Evolutionary conservation across 2,888 invertebrate species (phyloP).

Genomic region (Macrophya annulata): DNA sequence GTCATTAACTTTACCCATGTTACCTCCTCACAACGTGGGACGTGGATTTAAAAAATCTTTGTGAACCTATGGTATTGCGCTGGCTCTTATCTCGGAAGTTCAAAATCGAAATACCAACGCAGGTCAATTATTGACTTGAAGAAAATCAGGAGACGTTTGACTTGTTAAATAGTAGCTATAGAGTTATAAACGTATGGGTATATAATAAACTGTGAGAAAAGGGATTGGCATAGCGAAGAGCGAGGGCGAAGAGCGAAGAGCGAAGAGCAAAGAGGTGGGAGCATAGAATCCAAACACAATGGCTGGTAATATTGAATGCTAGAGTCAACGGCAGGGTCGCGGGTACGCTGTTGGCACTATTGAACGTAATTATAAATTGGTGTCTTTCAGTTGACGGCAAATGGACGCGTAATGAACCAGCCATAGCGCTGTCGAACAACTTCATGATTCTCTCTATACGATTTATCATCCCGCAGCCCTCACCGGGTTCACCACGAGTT

Average conservation of each 20-base stretch:
- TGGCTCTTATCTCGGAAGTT: background rate
- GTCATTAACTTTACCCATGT: background rate
- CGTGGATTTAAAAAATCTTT: background rate
- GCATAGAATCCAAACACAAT: conserved; percentile 73
- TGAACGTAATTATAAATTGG: conserved; percentile 76
- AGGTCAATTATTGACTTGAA: background rate
- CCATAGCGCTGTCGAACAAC: conserved; percentile 65
- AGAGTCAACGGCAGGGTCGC: conserved; percentile 61
- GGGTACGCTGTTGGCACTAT: conserved; percentile 61
- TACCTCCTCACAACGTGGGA: background rate
- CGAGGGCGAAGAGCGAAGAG: conserved; percentile 17
- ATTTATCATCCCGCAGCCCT: conserved; percentile 82
- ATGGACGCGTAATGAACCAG: conserved; percentile 75
- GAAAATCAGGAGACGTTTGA: conserved; percentile 45
- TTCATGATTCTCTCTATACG: conserved; percentile 85
- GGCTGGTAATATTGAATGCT: conserved; percentile 74
- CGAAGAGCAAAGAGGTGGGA: conserved; percentile 56
- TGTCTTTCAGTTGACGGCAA: conserved; percentile 73
- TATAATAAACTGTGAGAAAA: conserved; percentile 45
- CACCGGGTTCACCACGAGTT: conserved; percentile 31
- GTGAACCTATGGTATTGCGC: background rate
- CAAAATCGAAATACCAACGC: background rate
- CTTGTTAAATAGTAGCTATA: conserved; percentile 35
- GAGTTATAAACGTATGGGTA: conserved; percentile 34
- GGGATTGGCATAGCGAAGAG: conserved; percentile 38